A percentile compares a stretch with the other conserved stretches of the same genome.
Evolutionary conservation across 2,888 invertebrate species (phyloP).

Genomic region (Dicranocentrus wangi): DNA sequence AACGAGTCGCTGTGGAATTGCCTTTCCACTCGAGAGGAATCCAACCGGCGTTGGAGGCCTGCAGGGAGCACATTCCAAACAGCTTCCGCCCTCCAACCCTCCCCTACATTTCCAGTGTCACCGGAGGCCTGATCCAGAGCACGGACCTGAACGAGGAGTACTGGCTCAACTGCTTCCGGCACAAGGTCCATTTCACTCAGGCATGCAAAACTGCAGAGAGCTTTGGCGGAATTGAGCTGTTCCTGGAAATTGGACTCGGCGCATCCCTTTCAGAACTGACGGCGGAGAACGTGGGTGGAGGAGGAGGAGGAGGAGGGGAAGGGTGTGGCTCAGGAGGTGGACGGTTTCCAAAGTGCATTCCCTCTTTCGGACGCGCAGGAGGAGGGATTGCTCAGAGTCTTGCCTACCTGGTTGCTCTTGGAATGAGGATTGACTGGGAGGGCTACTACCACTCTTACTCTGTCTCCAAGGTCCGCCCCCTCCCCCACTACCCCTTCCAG

Average conservation of each 20-base stretch:
- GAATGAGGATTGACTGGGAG: conserved; percentile 29
- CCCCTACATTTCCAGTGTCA: conserved; percentile 18
- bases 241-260: conserved; percentile 12
- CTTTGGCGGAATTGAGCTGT: background rate
- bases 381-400: no score
- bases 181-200: conserved; percentile 8
- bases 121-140: background rate
- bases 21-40: conserved; percentile 10
- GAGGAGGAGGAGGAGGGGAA: no score
- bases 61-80: background rate
- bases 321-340: conserved; percentile 14
- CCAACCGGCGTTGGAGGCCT: background rate
- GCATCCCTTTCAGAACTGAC: background rate
- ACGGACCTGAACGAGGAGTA: background rate
- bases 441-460: conserved; percentile 3
- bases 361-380: no score
- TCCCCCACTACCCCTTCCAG: conserved; percentile 41
- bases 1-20: background rate
- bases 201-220: background rate
- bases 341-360: background rate
- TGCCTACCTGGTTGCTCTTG: conserved; percentile 14
- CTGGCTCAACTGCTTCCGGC: background rate
- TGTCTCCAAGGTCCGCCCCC: no score
- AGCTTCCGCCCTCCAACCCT: no score
- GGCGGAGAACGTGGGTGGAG: background rate